These are phyloP conservation scores for Heteromyza rotundicornis DNA, from an alignment of 2,888 invertebrate genomes.

Conservation along the genomic window DNA sequence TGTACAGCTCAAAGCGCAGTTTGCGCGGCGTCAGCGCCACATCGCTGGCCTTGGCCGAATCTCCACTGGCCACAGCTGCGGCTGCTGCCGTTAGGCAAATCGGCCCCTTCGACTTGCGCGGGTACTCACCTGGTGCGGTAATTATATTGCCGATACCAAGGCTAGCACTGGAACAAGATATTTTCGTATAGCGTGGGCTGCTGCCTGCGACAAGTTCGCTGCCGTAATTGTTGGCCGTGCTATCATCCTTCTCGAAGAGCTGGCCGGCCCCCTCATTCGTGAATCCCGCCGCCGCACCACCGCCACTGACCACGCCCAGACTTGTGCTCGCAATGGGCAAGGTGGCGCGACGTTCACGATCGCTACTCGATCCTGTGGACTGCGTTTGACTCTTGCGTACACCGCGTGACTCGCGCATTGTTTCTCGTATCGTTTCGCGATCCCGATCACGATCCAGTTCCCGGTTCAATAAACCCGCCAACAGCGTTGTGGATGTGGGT, in stretches of 20 bases:
- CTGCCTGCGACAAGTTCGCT: slow-evolving; percentile 17
- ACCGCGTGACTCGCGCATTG: slow-evolving; percentile 28
- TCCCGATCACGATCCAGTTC: slow-evolving; percentile 62
- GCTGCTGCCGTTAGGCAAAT: slow-evolving; percentile 50
- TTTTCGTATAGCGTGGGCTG: slow-evolving; percentile 51
- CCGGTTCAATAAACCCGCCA: slow-evolving; percentile 79
- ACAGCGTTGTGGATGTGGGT: slow-evolving; percentile 82
- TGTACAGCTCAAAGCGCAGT: slow-evolving; percentile 56
- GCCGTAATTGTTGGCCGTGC: neutral
- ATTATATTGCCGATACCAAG: slow-evolving; percentile 56
- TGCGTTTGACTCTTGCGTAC: slow-evolving; percentile 32
- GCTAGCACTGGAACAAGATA: slow-evolving; percentile 56
- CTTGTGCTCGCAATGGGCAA: slow-evolving; percentile 50
- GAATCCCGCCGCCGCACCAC: slow-evolving; percentile 17
- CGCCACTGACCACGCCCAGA: slow-evolving; percentile 32
- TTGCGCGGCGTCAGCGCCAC: slow-evolving; percentile 29
- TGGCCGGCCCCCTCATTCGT: slow-evolving; percentile 12
- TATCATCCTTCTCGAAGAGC: slow-evolving; percentile 21
- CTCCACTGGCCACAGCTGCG: slow-evolving; percentile 24
- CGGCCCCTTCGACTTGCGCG: slow-evolving; percentile 58
- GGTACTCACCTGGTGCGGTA: slow-evolving; percentile 59
- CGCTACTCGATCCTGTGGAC: slow-evolving; percentile 36
- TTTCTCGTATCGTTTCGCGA: slow-evolving; percentile 22
- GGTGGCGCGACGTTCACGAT: slow-evolving; percentile 53
- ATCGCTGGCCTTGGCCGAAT: slow-evolving; percentile 3